phyloP scores from a whole-genome alignment of 2,797 vertebrate species.

The Hippocampus kuda region DNA sequence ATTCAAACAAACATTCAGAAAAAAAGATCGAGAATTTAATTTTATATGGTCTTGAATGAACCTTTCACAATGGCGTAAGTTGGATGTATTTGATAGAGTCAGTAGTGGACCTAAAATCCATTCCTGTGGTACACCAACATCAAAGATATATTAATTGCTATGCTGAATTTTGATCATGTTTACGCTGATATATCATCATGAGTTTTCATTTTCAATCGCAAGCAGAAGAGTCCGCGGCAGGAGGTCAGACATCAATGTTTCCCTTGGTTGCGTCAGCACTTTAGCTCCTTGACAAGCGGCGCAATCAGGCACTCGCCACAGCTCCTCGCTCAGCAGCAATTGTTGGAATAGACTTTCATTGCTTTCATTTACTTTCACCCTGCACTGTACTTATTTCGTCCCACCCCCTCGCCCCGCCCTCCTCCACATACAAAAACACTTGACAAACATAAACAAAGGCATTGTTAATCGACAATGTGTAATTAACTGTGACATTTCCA shows the following conservation, averaged over 20 bases:
- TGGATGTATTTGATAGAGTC: background rate
- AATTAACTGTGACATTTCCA: slow-evolving; percentile 2
- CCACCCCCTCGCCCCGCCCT: too few relatives aligned
- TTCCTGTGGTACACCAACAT: background rate
- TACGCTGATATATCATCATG: background rate
- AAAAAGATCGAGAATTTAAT: background rate
- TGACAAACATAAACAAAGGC: background rate
- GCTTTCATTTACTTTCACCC: background rate
- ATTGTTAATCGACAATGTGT: background rate
- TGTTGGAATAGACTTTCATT: background rate
- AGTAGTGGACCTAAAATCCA: too few relatives aligned
- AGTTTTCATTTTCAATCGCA: background rate
- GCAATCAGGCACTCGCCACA: slow-evolving; percentile 16
- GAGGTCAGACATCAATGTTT: slow-evolving; percentile 1
- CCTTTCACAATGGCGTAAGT: background rate
- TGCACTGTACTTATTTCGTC: background rate
- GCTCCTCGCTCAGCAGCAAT: slow-evolving; percentile 35
- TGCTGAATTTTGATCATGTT: background rate
- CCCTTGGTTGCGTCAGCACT: slow-evolving; percentile 35
- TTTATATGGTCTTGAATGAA: background rate
- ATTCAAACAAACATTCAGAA: too few relatives aligned
- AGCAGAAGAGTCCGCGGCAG: background rate
- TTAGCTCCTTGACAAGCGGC: slow-evolving; percentile 38
- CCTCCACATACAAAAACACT: background rate
- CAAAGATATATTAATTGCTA: background rate